Evolutionary conservation across 2,797 vertebrate species (phyloP).

Genomic region (Otolemur crassicaudatus): DNA sequence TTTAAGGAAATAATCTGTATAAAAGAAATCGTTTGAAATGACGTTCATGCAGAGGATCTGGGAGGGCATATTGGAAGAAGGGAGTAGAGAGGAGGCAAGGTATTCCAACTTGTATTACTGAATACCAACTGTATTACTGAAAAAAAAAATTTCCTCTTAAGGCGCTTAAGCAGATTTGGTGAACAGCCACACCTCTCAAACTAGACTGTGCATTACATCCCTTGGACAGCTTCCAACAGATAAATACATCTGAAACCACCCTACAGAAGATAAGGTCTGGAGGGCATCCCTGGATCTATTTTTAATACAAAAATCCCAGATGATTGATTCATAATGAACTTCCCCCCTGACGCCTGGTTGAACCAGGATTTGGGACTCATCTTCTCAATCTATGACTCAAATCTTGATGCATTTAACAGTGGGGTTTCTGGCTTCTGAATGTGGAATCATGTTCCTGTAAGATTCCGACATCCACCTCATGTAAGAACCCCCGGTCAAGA

Average conservation of each 20-base stretch:
- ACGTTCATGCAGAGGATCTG: not conserved
- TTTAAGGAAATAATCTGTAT: not conserved
- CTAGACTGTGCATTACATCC: not conserved
- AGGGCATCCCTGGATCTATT: not conserved
- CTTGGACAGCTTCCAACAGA: not conserved
- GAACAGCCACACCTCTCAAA: not conserved
- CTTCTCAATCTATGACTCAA: constrained; percentile 17
- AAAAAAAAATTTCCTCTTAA: not conserved
- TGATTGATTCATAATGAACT: not conserved
- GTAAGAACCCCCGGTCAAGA: not conserved
- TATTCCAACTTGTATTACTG: not conserved
- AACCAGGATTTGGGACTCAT: not conserved
- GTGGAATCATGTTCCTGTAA: not conserved
- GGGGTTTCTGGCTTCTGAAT: not conserved
- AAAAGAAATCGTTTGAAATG: not conserved
- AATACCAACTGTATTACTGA: not conserved
- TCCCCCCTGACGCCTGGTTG: too few relatives aligned
- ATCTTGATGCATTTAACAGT: not conserved
- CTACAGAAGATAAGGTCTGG: not conserved
- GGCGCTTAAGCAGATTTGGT: not conserved
- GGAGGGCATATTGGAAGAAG: not conserved
- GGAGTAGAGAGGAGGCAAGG: not conserved
- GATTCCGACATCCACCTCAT: not conserved
- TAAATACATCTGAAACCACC: not conserved
- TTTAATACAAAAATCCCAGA: not conserved